Conservation (phyloP, 2,113 vertebrate genomes). For the Blennius ocellaris region DNA sequence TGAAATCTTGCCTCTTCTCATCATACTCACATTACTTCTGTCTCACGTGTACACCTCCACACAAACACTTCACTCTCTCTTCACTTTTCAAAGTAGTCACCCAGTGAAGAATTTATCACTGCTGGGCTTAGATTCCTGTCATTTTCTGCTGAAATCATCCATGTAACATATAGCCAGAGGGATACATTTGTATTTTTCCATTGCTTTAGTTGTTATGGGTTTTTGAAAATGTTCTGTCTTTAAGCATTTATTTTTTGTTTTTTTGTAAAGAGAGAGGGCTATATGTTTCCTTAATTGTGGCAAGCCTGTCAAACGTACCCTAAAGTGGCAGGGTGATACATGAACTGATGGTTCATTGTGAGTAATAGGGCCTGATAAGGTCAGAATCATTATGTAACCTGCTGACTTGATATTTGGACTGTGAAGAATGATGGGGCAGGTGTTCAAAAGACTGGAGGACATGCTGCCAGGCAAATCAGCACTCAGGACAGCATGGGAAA, state of each 20-base stretch:
- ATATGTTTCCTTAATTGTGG: background rate
- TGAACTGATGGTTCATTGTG: background rate
- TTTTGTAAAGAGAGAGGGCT: background rate
- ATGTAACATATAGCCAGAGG: slow-evolving; percentile 34
- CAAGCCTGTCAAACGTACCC: too few species aligned
- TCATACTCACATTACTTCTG: background rate
- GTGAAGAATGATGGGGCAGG: slow-evolving; percentile 16
- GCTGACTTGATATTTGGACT: slow-evolving; percentile 1
- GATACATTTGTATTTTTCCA: slow-evolving; percentile 26
- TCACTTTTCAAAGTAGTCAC: slow-evolving; percentile 49
- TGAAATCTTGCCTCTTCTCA: slow-evolving; percentile 9
- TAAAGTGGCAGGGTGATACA: too few species aligned
- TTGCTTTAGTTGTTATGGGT: background rate
- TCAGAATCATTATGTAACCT: slow-evolving; percentile 21
- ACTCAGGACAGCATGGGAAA: background rate
- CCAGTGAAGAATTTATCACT: slow-evolving; percentile 50
- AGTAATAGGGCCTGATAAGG: background rate
- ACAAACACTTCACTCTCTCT: slow-evolving; percentile 23
- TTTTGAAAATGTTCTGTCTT: slow-evolving; percentile 2
- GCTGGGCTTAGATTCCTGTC: slow-evolving; percentile 64
- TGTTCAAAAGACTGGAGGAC: slow-evolving; percentile 18
- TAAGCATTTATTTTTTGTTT: background rate
- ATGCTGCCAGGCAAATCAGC: background rate
- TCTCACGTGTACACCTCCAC: slow-evolving; percentile 22
- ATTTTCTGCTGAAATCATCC: slow-evolving; percentile 64